These are phyloP conservation scores for Aleiodes leptofemur DNA, from an alignment of 2,888 invertebrate genomes.

Conservation along the genomic window DNA sequence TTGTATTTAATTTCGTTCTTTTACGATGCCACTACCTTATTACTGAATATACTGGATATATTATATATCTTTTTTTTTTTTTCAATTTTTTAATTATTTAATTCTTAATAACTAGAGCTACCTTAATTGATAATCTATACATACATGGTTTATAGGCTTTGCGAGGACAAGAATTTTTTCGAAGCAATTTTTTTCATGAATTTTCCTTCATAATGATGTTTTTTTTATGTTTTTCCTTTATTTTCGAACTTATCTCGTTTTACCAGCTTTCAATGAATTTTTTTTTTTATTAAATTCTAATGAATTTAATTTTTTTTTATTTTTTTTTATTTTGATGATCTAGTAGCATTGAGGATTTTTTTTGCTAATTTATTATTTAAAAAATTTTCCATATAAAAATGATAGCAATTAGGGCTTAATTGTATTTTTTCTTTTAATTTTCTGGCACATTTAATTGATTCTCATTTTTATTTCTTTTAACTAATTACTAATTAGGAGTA, in stretches of 20 bases:
- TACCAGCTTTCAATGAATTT: too few species aligned
- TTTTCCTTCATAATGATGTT: slow-evolving; percentile 34
- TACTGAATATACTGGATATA: slow-evolving; percentile 53
- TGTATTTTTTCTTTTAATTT: too few species aligned
- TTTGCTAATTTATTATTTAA: too few species aligned
- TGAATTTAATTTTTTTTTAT: too few species aligned
- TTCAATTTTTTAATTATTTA: background rate
- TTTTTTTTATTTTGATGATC: too few species aligned
- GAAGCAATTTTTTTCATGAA: slow-evolving; percentile 52
- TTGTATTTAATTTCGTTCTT: slow-evolving; percentile 39
- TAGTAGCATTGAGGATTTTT: too few species aligned
- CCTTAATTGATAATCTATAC: slow-evolving; percentile 58
- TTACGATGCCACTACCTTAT: slow-evolving; percentile 40
- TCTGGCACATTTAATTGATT: too few species aligned
- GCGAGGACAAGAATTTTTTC: slow-evolving; percentile 43
- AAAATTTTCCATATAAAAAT: too few species aligned
- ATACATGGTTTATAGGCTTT: slow-evolving; percentile 45
- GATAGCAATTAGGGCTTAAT: too few species aligned
- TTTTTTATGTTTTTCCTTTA: slow-evolving; percentile 6
- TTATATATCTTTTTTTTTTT: slow-evolving; percentile 24
- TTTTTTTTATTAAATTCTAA: too few species aligned
- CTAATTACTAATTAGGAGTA: too few species aligned
- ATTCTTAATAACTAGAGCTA: slow-evolving; percentile 55
- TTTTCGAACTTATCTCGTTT: background rate
- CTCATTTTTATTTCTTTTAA: too few species aligned